Base-by-base conservation (phyloP, 2,888 invertebrate genomes). In the Bugulina stolonifera region DNA sequence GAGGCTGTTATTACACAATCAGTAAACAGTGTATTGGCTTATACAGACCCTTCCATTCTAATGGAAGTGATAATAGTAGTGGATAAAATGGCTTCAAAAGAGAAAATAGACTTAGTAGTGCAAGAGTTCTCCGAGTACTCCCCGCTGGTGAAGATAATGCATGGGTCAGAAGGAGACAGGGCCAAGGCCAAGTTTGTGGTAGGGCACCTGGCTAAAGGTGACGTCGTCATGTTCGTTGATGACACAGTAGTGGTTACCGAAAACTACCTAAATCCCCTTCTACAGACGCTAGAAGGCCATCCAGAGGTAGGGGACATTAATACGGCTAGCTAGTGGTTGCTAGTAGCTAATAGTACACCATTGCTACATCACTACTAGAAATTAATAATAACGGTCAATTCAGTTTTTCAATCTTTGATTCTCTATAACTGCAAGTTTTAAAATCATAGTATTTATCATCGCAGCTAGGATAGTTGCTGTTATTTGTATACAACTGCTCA, bases 1-100 rank as follows among this genome's bases (percentile, higher is more conserved):
- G 70, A 70, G 3, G 43, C 70, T 43, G 70, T 70, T 18, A 70
- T 70, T 2, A 54, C 70, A 25, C 52, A 70, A 52, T 35, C 70
- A 5, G 27, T 70, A 23, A 54, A 43, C 52, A 70, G 70, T 29
- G 29, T 70, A 2, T 29, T 70, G 10, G 70, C 70, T 3, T 18
- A 70, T 29, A 70, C 70, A 29, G 70, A 43, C 29, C 52, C 70
- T 5, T 43, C 52, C 5, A 3, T 43, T 18, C 52, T 70, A n/a
- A 14, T n/a, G 5, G 70, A 70, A 29, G 52, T 70, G 10, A 23
- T 70, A n/a, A 54, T 70, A n/a, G 70, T 52, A 23, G 23, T 23
- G 2, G 70, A 70, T 23, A 29, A 70, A 18, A 35, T 14, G 14
- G 32, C 29, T 14, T 35, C 43, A 14, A 29, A 54, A 2, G 70